Conservation (phyloP, 2,113 vertebrate genomes). For the Leptosomus discolor region DNA sequence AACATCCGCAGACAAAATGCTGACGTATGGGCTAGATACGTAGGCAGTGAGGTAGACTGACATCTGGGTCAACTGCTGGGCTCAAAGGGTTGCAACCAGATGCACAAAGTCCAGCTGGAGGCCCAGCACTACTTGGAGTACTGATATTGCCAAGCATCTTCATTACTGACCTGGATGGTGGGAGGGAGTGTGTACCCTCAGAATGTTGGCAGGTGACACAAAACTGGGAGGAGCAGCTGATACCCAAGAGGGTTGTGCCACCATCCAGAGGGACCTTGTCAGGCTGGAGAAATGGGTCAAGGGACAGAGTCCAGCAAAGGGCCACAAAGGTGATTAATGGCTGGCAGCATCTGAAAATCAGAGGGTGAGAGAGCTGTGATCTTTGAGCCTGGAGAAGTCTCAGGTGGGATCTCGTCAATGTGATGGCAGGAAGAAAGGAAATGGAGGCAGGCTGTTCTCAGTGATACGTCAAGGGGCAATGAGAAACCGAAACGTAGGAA, state of each 20-base stretch:
- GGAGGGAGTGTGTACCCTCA: not conserved
- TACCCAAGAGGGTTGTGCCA: rapidly evolving
- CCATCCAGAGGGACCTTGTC: not conserved
- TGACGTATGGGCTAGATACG: not conserved
- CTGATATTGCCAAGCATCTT: not conserved
- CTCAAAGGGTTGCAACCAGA: not conserved
- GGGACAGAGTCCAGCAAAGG: not conserved
- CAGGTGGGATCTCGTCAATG: not conserved
- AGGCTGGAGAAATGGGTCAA: not conserved
- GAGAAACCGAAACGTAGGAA: not conserved
- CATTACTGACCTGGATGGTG: not conserved
- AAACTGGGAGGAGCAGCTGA: not conserved
- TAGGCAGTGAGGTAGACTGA: not conserved
- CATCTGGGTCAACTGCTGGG: not conserved
- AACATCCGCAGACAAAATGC: not conserved
- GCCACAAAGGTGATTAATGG: not conserved
- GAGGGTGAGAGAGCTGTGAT: not conserved
- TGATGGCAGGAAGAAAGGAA: not conserved
- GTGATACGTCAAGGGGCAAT: not conserved
- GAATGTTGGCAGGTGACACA: not conserved
- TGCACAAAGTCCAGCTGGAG: not conserved
- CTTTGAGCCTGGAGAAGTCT: not conserved
- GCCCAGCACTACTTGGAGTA: not conserved
- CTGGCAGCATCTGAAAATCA: not conserved
- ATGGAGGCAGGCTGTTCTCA: not conserved